Base-by-base conservation (phyloP, 1,140 invertebrate genomes). In the Achroia grisella region DNA sequence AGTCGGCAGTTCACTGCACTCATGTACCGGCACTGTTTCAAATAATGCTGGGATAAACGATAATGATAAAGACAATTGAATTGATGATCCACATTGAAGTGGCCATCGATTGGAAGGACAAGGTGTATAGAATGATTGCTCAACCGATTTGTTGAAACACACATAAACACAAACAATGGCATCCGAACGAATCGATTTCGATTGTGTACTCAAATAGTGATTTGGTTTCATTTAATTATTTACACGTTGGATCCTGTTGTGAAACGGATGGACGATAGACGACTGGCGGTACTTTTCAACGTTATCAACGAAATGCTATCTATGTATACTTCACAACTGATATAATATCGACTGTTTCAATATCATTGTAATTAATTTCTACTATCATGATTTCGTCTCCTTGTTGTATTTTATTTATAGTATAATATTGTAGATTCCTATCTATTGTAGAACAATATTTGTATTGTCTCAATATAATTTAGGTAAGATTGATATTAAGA, bases 131-230 rank as follows among this genome's bases (percentile, higher is more conserved):
- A 56, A 56, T 55, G 65, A 74, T 83, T 83, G 71, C 75, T 66
- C 69, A 79, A 81, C 66, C 68, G 53, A 77, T 67, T 65, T 56
- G 54, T 44, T 44, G 52, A 52, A 63, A 58, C 64, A 62, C 55
- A 62, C 44, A 65, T 66, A 71, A 70, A 71, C 42, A 68, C 65
- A 76, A 78, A 78, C 79, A 74, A 77, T 71, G 52, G 53, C 39
- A 61, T 70, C 61, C 50, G 69, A 66, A 40, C 60, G 50, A 49
- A 58, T 69, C 49, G 46, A 51, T 30, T 46, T 52, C 56, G 48
- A 31, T 40, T 47, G 35, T 23, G 12, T 35, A 35, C 32, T 45
- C 48, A 36, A 56, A 58, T 59, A 58, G 45, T 46, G 49, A 56
- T 54, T 62, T 54, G 54, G 43, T 57, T 58, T 56, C 52, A 45